phyloP scores from a whole-genome alignment of 2,888 invertebrate species.

The Eupsilia transversa region DNA sequence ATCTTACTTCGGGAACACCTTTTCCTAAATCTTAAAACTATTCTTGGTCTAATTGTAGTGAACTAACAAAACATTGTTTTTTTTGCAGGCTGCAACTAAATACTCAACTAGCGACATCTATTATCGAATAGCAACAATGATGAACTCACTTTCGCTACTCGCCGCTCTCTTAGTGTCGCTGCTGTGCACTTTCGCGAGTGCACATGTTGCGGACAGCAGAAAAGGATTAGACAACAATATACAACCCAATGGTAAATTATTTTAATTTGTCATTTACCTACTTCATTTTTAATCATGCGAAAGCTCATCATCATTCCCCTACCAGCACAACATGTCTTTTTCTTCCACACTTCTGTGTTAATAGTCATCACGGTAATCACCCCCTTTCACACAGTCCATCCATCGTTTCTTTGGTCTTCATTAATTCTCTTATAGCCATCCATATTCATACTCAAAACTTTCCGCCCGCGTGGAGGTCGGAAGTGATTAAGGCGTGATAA shows the following conservation, averaged over 20 bases:
- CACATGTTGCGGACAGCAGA: conserved; percentile 76
- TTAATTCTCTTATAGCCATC: no score
- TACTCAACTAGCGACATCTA: conserved; percentile 77
- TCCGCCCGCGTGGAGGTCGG: no score
- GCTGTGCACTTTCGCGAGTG: conserved; percentile 76
- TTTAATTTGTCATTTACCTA: neutral
- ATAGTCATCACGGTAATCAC: no score
- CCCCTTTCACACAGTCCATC: no score
- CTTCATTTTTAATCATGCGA: neutral
- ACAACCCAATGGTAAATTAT: conserved; percentile 78
- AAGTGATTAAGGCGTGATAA: no score
- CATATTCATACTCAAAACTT: no score
- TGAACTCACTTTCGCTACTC: conserved; percentile 82
- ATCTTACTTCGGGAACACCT: no score
- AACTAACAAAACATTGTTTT: neutral
- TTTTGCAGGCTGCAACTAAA: conserved; percentile 59
- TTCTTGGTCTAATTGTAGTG: no score
- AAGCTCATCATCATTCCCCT: neutral
- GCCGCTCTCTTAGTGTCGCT: conserved; percentile 81
- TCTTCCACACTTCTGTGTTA: no score
- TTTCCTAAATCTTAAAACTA: no score
- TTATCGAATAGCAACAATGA: conserved; percentile 76
- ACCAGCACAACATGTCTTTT: no score
- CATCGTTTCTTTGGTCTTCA: no score
- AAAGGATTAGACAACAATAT: conserved; percentile 79